Percentiles rank a stretch among this genome's conserved stretches.
These are phyloP conservation scores for Dastarcus helophoroides DNA, from an alignment of 2,888 invertebrate species.

Conservation along the genomic window DNA sequence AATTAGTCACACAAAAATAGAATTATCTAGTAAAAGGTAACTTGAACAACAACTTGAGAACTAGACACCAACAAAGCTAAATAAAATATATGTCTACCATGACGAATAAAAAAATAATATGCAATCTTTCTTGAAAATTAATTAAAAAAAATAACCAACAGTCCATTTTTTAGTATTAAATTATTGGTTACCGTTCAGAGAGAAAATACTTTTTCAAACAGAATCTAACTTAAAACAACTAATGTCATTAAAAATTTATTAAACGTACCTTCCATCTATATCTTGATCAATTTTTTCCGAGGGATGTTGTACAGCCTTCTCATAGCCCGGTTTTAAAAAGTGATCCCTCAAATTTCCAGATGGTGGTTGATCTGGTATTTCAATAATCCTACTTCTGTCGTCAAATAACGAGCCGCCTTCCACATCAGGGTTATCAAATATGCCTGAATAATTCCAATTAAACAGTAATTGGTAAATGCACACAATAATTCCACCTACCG, in stretches of 20 bases:
- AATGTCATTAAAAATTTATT: conserved; percentile 3
- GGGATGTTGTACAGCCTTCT: conserved; percentile 17
- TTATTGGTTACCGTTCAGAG: too few relatives aligned
- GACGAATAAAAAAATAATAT: too few relatives aligned
- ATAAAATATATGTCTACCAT: too few relatives aligned
- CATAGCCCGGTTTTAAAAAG: conserved; percentile 43
- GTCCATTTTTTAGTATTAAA: too few relatives aligned
- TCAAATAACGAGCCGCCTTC: conserved; percentile 9
- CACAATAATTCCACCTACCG: conserved; percentile 6
- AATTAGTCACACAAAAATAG: too few relatives aligned
- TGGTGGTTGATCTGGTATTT: conserved; percentile 13
- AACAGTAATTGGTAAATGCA: conserved; percentile 6
- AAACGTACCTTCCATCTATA: conserved; percentile 19
- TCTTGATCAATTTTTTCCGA: conserved; percentile 24
- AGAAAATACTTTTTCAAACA: background rate
- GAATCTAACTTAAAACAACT: background rate
- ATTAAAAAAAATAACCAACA: background rate
- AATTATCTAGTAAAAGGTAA: too few relatives aligned
- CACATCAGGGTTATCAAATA: conserved; percentile 1
- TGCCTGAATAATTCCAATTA: background rate
- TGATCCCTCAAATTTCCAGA: conserved; percentile 37
- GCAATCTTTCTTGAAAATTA: too few relatives aligned
- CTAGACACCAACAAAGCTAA: too few relatives aligned
- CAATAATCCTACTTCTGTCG: conserved; percentile 10
- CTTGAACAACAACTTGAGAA: too few relatives aligned